These are phyloP conservation scores for Loxodonta africana DNA, from an alignment of 2,113 vertebrate genomes.

Conservation along the genomic window DNA sequence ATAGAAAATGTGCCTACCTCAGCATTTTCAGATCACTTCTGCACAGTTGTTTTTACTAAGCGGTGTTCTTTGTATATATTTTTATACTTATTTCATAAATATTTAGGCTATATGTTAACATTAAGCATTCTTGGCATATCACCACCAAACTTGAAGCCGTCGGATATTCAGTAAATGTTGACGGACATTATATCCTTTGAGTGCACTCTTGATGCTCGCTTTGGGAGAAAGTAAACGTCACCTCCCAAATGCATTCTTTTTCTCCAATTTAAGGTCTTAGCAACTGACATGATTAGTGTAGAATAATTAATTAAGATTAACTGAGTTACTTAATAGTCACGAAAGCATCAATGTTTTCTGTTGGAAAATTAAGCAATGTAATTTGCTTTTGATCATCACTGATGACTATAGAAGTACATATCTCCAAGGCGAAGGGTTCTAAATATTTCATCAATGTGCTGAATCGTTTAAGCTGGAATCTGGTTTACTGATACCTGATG, in stretches of 20 bases:
- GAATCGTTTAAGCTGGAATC: not conserved
- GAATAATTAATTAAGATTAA: slow-evolving; percentile 83
- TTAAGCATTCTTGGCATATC: no score
- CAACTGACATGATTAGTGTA: not conserved
- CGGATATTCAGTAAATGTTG: not conserved
- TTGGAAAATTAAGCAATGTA: slow-evolving; percentile 86
- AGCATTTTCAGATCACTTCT: not conserved
- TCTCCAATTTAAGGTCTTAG: slow-evolving; percentile 48
- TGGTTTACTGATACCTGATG: slow-evolving; percentile 8
- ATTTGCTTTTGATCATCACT: slow-evolving; percentile 80
- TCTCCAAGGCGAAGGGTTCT: slow-evolving; percentile 45
- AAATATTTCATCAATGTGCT: slow-evolving; percentile 69
- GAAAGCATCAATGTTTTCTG: slow-evolving; percentile 79
- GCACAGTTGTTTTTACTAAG: not conserved
- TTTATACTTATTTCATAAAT: no score
- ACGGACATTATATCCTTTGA: accelerated
- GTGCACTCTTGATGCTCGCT: not conserved
- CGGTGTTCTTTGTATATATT: not conserved
- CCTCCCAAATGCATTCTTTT: not conserved
- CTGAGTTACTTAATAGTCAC: slow-evolving; percentile 81
- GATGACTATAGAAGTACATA: slow-evolving; percentile 76
- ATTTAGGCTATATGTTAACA: not conserved
- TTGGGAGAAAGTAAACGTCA: not conserved
- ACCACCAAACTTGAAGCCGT: not conserved
- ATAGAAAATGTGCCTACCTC: not conserved